A percentile compares a stretch with the other conserved stretches of the same genome.
Conservation (phyloP, 2,888 invertebrate genomes). For the Pyrocoelia pectoralis region DNA sequence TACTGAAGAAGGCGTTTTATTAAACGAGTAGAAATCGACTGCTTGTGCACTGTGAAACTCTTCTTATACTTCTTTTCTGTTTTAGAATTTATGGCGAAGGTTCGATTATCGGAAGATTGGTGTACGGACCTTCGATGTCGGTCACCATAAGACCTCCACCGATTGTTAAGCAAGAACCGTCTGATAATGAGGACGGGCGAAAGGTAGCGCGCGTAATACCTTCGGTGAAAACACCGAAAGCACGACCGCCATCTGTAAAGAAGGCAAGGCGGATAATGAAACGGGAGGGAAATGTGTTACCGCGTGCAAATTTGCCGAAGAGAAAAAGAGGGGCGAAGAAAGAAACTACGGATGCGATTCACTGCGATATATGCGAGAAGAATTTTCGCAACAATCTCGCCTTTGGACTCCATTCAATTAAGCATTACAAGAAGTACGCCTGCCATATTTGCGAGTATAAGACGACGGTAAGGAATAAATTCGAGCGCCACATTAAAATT, state of each 20-base stretch:
- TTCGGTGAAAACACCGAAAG: too few relatives aligned
- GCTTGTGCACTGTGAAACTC: background rate
- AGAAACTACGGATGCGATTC: background rate
- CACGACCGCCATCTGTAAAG: too few relatives aligned
- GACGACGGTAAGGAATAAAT: slow-evolving; percentile 49
- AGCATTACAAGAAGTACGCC: slow-evolving; percentile 55
- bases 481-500: background rate
- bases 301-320: too few relatives aligned
- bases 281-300: too few relatives aligned
- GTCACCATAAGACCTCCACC: background rate
- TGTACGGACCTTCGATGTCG: slow-evolving; percentile 15
- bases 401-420: slow-evolving; percentile 60
- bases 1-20: too few relatives aligned
- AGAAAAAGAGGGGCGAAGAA: background rate
- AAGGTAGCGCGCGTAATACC: too few relatives aligned
- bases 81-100: slow-evolving; percentile 12
- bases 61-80: slow-evolving; percentile 8
- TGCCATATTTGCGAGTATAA: slow-evolving; percentile 49
- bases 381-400: slow-evolving; percentile 61
- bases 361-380: slow-evolving; percentile 53
- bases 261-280: too few relatives aligned
- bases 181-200: too few relatives aligned
- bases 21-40: too few relatives aligned
- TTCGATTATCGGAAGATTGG: slow-evolving; percentile 6
- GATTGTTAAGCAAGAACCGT: background rate